Evolutionary conservation across 2,797 vertebrate species (phyloP).

Genomic region (Triplophysa yarkandensis): DNA sequence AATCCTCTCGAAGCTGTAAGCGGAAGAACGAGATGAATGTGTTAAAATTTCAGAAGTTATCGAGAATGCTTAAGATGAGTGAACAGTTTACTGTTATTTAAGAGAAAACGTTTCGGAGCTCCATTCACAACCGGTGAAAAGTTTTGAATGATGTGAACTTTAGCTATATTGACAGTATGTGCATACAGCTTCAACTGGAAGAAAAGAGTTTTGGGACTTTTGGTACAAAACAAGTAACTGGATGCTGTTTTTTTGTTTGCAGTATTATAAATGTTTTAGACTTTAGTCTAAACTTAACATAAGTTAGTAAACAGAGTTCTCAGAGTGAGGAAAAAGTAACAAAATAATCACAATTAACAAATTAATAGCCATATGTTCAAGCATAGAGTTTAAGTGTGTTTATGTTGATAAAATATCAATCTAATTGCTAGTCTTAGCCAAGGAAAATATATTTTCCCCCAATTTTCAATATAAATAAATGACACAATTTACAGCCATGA

Average conservation of each 20-base stretch:
- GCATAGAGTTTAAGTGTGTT: neutral
- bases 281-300: neutral
- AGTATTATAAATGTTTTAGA: constrained; percentile 13
- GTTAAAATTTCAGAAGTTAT: constrained; percentile 30
- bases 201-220: constrained; percentile 36
- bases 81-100: constrained; percentile 38
- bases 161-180: constrained; percentile 35
- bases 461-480: no score
- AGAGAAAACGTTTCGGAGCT: constrained; percentile 39
- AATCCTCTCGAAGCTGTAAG: constrained; percentile 8
- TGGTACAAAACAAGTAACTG: constrained; percentile 3
- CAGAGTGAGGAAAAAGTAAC: neutral
- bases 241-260: neutral
- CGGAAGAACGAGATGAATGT: constrained; percentile 32
- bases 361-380: neutral
- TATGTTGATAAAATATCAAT: neutral
- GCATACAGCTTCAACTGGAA: neutral
- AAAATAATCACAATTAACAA: neutral
- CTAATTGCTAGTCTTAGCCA: no score
- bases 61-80: constrained; percentile 24
- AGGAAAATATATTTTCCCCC: no score
- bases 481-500: no score
- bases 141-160: constrained; percentile 45
- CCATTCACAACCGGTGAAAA: constrained; percentile 31
- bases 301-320: neutral